Evolutionary conservation across 2,888 invertebrate genomes (phyloP), one percentile per base, ranked within the genome.

Genomic region (Timema podura): DNA sequence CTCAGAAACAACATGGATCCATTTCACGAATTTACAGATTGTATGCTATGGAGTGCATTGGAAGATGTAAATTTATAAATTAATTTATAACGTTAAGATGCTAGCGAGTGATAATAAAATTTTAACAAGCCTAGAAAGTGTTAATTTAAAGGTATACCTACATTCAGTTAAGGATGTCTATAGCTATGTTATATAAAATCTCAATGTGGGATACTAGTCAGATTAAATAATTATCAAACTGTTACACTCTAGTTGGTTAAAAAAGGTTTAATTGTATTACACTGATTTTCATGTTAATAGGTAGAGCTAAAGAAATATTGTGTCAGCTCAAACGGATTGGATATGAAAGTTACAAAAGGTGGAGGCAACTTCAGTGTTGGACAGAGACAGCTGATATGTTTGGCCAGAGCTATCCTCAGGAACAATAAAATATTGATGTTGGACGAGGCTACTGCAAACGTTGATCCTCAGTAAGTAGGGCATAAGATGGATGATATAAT

Each of bases 1-100:
- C 78, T 89, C 10, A 79, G 88, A 45, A 79, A 79, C 65, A 85
- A 85, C 76, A 75, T 85, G 69, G 84, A 85, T 76, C 84, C 84
- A 0, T 84, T 83, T 74, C 74, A 77, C 16, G 81, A 83, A 72
- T 81, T 81, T 68, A 78, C 80, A 0, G 86, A 86, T 68, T 76
- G 78, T 3, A 77, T 79, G 15, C 74, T 87, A 5, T 86, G 86
- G 86, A 30, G 30, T 30, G 30, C 30, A 30, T 30, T 30, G 30
- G 30, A 30, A 30, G 30, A 30, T 30, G 30, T 30, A 30, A 30
- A 30, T 30, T 30, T 30, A 30, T 30, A 30, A 30, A 30, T 30
- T 30, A 30, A 30, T 3, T 30, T 30, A 30, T 30, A 30, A 30
- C 30, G 30, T 30, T 30, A 30, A 30, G 30, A 30, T 30, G 30